Evolutionary conservation across 2,888 invertebrate genomes (phyloP).

Genomic region (Lottia gigantea): DNA sequence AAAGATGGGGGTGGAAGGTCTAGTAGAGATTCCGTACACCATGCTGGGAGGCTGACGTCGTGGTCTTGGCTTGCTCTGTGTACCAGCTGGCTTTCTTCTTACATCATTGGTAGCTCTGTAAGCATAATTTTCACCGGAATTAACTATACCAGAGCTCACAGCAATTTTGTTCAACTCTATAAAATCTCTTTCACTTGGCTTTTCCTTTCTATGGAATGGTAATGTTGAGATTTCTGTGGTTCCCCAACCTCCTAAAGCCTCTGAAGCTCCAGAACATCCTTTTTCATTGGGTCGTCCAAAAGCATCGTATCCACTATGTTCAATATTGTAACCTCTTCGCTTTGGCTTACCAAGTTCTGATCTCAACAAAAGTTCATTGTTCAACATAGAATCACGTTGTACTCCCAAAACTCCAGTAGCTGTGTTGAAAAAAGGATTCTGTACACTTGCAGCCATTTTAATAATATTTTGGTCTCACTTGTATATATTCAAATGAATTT

Average conservation of each 20-base stretch:
- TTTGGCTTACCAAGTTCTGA: constrained; percentile 61
- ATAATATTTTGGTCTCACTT: background rate
- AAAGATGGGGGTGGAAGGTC: constrained; percentile 66
- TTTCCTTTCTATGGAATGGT: constrained; percentile 43
- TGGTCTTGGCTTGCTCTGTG: constrained; percentile 35
- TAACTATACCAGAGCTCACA: constrained; percentile 59
- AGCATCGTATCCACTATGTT: constrained; percentile 38
- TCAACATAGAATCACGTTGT: constrained; percentile 63
- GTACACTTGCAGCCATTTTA: constrained; percentile 20
- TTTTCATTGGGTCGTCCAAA: constrained; percentile 58
- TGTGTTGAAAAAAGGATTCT: constrained; percentile 50
- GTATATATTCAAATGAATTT: no score
- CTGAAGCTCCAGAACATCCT: constrained; percentile 54
- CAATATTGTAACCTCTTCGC: constrained; percentile 51
- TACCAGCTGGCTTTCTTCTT: constrained; percentile 40
- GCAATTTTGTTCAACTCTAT: constrained; percentile 63
- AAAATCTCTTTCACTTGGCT: constrained; percentile 57
- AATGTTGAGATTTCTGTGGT: constrained; percentile 36
- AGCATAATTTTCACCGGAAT: constrained; percentile 59
- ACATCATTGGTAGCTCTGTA: constrained; percentile 65
- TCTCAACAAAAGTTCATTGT: constrained; percentile 62
- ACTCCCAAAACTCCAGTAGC: constrained; percentile 63
- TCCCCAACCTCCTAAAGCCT: constrained; percentile 60
- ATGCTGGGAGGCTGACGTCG: constrained; percentile 58
- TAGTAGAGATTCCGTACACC: constrained; percentile 64